phyloP scores from a whole-genome alignment of 1,140 invertebrate species.

The Aphaenogaster ashmeadi region DNA sequence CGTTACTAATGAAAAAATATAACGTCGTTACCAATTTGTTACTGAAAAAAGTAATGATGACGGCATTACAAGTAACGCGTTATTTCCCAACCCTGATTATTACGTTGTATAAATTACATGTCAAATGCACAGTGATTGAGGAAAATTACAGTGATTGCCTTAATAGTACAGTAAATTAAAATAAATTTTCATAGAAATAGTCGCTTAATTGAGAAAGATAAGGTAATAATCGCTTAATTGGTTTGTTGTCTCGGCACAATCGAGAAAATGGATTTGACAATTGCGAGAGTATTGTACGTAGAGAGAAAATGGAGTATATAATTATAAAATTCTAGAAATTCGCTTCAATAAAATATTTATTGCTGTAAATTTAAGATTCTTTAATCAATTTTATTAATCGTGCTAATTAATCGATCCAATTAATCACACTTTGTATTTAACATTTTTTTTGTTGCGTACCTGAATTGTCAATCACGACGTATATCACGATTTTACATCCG shows the following conservation, averaged over 20 bases:
- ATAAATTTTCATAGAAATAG: neutral
- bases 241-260: neutral
- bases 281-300: neutral
- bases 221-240: conserved; percentile 17
- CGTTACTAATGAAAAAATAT: no score
- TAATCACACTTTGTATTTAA: neutral
- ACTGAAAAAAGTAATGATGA: no score
- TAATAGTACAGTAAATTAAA: neutral
- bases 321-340: neutral
- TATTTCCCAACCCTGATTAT: neutral
- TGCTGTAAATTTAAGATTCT: neutral
- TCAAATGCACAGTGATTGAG: neutral
- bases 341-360: neutral
- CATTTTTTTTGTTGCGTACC: neutral
- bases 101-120: neutral
- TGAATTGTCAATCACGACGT: neutral
- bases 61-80: no score
- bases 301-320: neutral
- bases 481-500: neutral
- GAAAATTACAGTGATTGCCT: neutral
- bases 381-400: neutral
- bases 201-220: conserved; percentile 10
- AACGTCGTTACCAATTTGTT: no score
- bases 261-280: neutral
- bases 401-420: neutral